phyloP scores from a whole-genome alignment of 2,797 vertebrate genomes.

The Salmo trutta region DNA sequence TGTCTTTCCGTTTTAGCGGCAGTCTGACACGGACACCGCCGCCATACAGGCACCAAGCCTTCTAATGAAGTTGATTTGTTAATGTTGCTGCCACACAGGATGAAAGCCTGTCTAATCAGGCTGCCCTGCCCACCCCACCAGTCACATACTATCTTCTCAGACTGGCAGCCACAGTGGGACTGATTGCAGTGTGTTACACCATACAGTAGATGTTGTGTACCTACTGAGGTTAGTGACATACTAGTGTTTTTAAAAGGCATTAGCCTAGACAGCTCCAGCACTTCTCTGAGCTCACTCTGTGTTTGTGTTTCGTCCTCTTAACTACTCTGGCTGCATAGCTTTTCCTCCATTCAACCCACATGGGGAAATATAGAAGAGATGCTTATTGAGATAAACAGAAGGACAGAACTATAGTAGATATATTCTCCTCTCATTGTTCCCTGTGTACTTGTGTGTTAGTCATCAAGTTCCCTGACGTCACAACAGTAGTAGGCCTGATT shows the following conservation, averaged over 20 bases:
- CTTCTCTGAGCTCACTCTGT: not conserved
- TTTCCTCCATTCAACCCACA: not conserved
- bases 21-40: conserved; percentile 34
- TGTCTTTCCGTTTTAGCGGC: conserved; percentile 45
- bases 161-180: conserved; percentile 22
- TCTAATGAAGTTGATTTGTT: conserved; percentile 52
- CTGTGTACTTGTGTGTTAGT: not conserved
- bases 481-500: too few relatives aligned
- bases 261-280: conserved; percentile 16
- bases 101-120: conserved; percentile 37
- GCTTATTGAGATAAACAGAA: not conserved
- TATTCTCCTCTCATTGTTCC: not conserved
- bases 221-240: conserved; percentile 1
- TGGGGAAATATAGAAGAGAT: not conserved
- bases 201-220: not conserved
- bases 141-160: conserved; percentile 38
- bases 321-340: not conserved
- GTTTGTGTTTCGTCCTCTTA: not conserved
- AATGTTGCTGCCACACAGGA: conserved; percentile 42
- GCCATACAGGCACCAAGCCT: conserved; percentile 32
- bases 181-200: conserved; percentile 5
- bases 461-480: too few relatives aligned
- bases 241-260: conserved; percentile 10
- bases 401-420: not conserved
- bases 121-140: conserved; percentile 9